Conservation (phyloP, 2,797 vertebrate species). For the Masticophis lateralis region DNA sequence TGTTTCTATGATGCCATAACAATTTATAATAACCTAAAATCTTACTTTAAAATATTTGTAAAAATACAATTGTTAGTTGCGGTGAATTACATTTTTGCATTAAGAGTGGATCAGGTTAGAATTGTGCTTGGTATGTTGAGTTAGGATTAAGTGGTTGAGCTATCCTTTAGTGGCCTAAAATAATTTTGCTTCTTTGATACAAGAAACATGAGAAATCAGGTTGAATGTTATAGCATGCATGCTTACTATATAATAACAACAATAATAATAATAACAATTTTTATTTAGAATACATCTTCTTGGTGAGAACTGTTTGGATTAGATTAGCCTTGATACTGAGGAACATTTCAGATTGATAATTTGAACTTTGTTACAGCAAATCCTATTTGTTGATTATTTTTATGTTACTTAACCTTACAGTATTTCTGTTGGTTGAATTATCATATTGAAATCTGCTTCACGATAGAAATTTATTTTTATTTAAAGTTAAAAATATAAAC, state of each 20-base stretch:
- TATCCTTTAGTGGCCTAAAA: not conserved
- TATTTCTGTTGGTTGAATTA: not conserved
- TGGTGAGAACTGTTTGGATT: not conserved
- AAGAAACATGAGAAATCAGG: not conserved
- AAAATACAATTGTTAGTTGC: not conserved
- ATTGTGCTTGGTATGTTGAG: not conserved
- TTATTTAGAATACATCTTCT: not conserved
- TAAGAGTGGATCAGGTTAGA: not conserved
- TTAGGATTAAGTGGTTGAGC: not conserved
- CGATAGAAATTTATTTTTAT: not conserved
- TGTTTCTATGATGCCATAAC: not conserved
- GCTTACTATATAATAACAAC: not conserved
- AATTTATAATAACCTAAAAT: not conserved
- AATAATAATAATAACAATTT: not conserved
- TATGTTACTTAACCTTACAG: not conserved
- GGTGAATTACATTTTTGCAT: not conserved
- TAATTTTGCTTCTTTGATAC: not conserved
- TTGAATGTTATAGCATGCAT: not conserved
- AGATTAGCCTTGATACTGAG: not conserved
- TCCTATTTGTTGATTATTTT: not conserved
- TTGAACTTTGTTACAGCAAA: not conserved
- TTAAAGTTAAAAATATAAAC: not conserved
- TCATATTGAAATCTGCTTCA: not conserved
- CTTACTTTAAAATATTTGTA: not conserved
- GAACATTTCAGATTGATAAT: not conserved